Base-by-base conservation (phyloP, 1,140 invertebrate species). In the Aphidius ervi region DNA sequence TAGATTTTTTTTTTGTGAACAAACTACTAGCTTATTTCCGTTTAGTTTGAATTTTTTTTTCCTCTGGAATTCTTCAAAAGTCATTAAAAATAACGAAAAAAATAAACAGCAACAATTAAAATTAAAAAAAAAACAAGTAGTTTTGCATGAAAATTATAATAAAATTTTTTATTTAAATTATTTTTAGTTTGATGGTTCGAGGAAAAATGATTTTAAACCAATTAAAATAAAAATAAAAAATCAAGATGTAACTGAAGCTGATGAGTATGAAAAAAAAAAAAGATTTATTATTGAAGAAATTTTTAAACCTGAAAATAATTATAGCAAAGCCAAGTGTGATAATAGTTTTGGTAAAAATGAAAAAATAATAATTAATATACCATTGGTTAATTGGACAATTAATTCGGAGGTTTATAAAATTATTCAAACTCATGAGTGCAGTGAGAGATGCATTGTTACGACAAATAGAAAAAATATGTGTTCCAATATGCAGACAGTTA, bases 391-490 rank as follows among this genome's bases (percentile, higher is more conserved):
- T 62, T 66, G 70, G 9, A 68, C 71, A 6, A 49, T 58, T 10
- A 68, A 64, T 46, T 46, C 65, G 4, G 62, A 73, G 8, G 58
- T 68, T 9, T 68, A 71, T 45, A 56, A 67, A n/a, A 57, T 57
- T 5, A 52, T 78, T 6, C 41, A 66, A 46, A 54, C 74, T 23
- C 63, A 70, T 2, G 67, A 72, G 5, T 83, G 81, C 60, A 65
- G 58, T 4, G 72, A 73, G 42, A 75, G 79, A 9, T 90, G 88
- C 67, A 75, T 88, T 9, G 74, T 82, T 0, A 82, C 83, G 0
- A 78, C 76, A 6, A 81, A 83, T 1, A 78, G 88, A 31, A 74
- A 74, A 9, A 67, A 75, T 23, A 72, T 90, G 1, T 90, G 88
- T 67, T 80, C 81, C 0, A 89, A 89, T 68, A 67, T 66, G 39